A percentile compares a stretch with the other conserved stretches of the same genome.
These are phyloP conservation scores for Chinchilla lanigera DNA, from an alignment of 2,113 vertebrate species.

Conservation along the genomic window DNA sequence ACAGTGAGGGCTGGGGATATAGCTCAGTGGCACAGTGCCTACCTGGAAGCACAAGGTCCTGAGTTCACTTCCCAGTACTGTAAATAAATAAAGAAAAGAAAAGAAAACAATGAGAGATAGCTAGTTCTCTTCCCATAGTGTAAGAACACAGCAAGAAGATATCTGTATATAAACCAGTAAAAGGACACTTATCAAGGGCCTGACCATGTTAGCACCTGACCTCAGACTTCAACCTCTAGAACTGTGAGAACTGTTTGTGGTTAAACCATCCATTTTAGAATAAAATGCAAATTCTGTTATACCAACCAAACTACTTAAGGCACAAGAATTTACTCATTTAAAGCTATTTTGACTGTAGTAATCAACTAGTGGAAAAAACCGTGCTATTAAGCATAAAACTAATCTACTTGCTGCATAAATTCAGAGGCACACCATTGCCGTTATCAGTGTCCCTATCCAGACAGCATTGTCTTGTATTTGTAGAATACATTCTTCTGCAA, in stretches of 20 bases:
- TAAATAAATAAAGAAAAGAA: not conserved
- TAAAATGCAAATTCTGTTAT: not conserved
- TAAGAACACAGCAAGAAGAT: not conserved
- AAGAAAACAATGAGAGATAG: too few relatives aligned
- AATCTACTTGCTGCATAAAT: not conserved
- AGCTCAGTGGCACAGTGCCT: too few relatives aligned
- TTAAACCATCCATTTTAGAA: too few relatives aligned
- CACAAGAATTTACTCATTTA: not conserved
- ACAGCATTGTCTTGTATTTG: not conserved
- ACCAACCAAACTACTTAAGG: not conserved
- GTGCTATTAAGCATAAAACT: not conserved
- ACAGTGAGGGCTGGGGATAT: too few relatives aligned
- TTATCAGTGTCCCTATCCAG: not conserved
- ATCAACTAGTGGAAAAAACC: not conserved
- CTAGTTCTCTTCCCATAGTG: not conserved
- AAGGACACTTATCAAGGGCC: not conserved
- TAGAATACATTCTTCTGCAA: not conserved
- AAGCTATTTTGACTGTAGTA: not conserved
- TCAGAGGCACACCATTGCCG: not conserved
- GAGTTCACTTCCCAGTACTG: too few relatives aligned
- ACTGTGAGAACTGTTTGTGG: not conserved
- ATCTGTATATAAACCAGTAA: not conserved
- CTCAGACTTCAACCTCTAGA: not conserved
- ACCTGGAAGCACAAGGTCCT: too few relatives aligned
- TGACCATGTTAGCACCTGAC: not conserved